Percentiles rank a stretch among this genome's conserved stretches.
Conservation (phyloP, 2,888 invertebrate species). For the Coecobrya sp. region DNA sequence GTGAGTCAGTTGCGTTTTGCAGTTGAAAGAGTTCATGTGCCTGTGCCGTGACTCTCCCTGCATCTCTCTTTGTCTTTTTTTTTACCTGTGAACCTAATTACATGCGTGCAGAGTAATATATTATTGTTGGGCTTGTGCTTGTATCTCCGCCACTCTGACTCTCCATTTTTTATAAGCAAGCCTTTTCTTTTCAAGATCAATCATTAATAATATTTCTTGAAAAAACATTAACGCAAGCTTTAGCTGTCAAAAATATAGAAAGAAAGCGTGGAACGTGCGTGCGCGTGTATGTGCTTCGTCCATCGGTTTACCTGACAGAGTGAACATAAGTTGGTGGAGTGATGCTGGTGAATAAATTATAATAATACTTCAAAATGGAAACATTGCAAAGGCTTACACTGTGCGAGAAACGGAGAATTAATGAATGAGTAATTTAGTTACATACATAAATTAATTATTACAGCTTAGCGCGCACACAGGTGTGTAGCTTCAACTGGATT, state of each 20-base stretch:
- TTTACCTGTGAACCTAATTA: not conserved
- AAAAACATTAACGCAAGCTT: not conserved
- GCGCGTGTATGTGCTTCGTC: not conserved
- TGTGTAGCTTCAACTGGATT: slow-evolving; percentile 10
- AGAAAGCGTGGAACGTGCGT: slow-evolving; percentile 22
- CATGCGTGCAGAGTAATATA: not conserved
- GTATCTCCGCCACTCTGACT: no score
- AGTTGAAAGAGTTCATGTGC: slow-evolving; percentile 72
- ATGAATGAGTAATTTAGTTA: slow-evolving; percentile 12
- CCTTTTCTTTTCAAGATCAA: slow-evolving; percentile 56
- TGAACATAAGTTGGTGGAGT: not conserved
- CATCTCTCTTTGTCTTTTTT: slow-evolving; percentile 24
- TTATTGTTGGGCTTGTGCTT: no score
- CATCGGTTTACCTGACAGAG: not conserved
- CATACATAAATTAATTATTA: not conserved
- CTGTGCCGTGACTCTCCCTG: slow-evolving; percentile 31
- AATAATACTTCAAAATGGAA: not conserved
- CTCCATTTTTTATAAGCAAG: not conserved
- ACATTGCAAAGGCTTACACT: no score
- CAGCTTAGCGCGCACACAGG: not conserved
- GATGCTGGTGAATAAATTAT: slow-evolving; percentile 43
- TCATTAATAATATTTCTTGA: slow-evolving; percentile 40
- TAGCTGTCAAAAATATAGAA: not conserved
- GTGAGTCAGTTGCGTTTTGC: slow-evolving; percentile 68
- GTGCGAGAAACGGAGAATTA: no score